Evolutionary conservation across 2,888 invertebrate species (phyloP), one percentile per base, ranked within the genome.

Genomic region (Agonopterix subpropinquella): DNA sequence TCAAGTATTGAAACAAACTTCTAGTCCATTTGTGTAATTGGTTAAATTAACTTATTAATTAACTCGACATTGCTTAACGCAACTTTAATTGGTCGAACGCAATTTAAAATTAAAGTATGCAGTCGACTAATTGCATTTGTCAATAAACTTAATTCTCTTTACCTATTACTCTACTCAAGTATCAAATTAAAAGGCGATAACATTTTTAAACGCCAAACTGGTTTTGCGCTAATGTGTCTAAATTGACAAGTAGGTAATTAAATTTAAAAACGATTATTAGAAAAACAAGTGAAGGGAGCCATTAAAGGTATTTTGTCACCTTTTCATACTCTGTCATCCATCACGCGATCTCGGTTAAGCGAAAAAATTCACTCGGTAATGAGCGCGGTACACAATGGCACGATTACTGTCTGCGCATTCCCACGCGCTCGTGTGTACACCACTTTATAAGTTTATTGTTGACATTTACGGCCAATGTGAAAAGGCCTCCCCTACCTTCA

Each of bases 361-460:
- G 36, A 37, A 49, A 47, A 53, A 53, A 43, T 44, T 47, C 47
- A 48, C 51, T 43, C 18, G 42, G 49, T 54, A 55, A 55, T 52
- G 49, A 54, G 55, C 51, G 28, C 37, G 41, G 52, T 48, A 48
- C 48, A 43, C 42, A 54, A 53, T 51, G 46, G 53, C 44, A 43
- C 53, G 51, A 51, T 52, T 52, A 58, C 53, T 53, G 53, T 48
- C 51, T 50, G 52, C 41, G 45, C 47, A 54, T 59, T 61, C 61
- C 56, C 62, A 61, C 62, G 57, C 53, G 44, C 48, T 49, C 41
- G 48, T 56, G 55, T 52, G 55, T 50, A 50, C 51, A 47, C 48
- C 47, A 47, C 51, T 53, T 57, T 52, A 57, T 57, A 55, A 53
- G 50, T 56, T 59, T 53, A 60, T 58, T 57, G 57, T 61, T 57